These are phyloP conservation scores for Ennomos erosarius DNA, from an alignment of 2,888 invertebrate species.

Conservation along the genomic window DNA sequence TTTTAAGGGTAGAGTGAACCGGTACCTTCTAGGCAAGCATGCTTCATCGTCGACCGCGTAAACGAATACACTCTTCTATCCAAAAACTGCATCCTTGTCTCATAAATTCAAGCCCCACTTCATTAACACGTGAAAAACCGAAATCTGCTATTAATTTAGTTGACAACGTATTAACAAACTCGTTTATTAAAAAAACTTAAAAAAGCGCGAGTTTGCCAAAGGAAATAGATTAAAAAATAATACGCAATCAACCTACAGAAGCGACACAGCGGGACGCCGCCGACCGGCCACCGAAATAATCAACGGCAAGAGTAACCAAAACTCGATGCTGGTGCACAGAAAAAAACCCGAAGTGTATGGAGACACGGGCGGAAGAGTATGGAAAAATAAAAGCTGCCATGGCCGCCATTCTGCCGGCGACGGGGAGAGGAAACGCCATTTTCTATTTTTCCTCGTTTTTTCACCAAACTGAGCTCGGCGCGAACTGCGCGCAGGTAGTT, in stretches of 20 bases:
- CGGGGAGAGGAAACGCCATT: slow-evolving; percentile 76
- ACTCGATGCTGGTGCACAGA: slow-evolving; percentile 40
- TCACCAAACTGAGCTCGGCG: slow-evolving; percentile 36
- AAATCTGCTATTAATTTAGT: slow-evolving; percentile 29
- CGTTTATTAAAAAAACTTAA: slow-evolving; percentile 30
- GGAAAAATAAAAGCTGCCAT: slow-evolving; percentile 70
- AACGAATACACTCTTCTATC: slow-evolving; percentile 1
- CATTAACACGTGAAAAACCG: slow-evolving; percentile 27
- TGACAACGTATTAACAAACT: slow-evolving; percentile 38
- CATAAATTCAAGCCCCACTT: slow-evolving; percentile 18
- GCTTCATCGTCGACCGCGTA: no score
- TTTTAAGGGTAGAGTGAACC: no score
- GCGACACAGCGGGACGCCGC: slow-evolving; percentile 66
- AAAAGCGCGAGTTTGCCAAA: slow-evolving; percentile 34
- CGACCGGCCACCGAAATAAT: slow-evolving; percentile 75
- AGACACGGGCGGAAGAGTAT: slow-evolving; percentile 67
- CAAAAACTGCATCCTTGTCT: background rate
- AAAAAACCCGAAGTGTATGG: slow-evolving; percentile 48
- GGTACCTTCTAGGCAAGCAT: no score
- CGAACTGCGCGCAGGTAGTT: slow-evolving; percentile 34
- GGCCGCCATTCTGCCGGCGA: slow-evolving; percentile 78
- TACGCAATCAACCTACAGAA: slow-evolving; percentile 73
- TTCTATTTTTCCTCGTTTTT: slow-evolving; percentile 69
- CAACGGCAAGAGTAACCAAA: slow-evolving; percentile 75
- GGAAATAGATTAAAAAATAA: slow-evolving; percentile 51